Conservation (phyloP, 2,888 invertebrate species). For the Dryadula phaetusa region DNA sequence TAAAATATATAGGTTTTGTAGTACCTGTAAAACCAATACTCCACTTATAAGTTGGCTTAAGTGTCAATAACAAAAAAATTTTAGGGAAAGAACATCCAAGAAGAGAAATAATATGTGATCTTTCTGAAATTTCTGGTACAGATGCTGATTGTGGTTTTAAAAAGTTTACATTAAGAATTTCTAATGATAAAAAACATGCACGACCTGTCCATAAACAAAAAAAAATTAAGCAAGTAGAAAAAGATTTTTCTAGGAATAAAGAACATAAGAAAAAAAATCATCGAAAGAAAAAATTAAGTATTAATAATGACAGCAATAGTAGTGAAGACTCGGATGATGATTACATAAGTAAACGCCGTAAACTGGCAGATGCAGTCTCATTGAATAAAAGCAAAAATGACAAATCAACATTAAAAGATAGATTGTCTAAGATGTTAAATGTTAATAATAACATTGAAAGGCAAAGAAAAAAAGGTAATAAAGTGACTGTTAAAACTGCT, state of each 20-base stretch:
- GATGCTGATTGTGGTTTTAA: constrained; percentile 61
- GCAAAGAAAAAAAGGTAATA: constrained; percentile 9
- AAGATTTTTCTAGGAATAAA: constrained; percentile 49
- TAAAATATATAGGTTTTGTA: too few species aligned
- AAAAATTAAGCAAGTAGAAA: constrained; percentile 56
- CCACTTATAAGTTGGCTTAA: constrained; percentile 17
- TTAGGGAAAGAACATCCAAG: constrained; percentile 55
- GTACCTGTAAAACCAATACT: neutral
- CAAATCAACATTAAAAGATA: constrained; percentile 68
- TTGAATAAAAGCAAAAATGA: constrained; percentile 68
- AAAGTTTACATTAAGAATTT: constrained; percentile 48
- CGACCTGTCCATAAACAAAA: constrained; percentile 60
- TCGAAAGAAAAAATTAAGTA: constrained; percentile 56
- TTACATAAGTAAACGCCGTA: constrained; percentile 73
- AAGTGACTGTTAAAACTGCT: neutral
- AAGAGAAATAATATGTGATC: constrained; percentile 55
- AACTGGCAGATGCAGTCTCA: constrained; percentile 82
- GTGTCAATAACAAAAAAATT: constrained; percentile 41
- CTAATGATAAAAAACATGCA: constrained; percentile 52
- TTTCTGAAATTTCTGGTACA: constrained; percentile 68
- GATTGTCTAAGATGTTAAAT: constrained; percentile 72
- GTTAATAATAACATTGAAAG: constrained; percentile 15
- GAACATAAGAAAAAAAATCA: constrained; percentile 59
- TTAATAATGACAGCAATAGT: constrained; percentile 60
- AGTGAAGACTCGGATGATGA: constrained; percentile 77